These are phyloP conservation scores for Paratrypauchen microcephalus DNA, from an alignment of 2,797 vertebrate genomes.

Conservation along the genomic window DNA sequence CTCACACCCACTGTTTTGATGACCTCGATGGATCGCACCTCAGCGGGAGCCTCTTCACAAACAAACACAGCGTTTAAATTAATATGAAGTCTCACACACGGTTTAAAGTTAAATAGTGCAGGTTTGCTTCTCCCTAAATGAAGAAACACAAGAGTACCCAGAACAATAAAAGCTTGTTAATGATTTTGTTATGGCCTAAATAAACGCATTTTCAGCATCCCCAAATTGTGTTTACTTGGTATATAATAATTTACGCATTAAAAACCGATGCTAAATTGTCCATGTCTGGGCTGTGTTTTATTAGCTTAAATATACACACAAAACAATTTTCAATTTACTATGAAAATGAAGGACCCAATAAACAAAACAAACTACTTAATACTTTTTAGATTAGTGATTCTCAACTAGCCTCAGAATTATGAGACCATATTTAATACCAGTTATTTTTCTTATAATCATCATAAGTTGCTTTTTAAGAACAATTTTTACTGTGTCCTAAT, in stretches of 20 bases:
- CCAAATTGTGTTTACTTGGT: slow-evolving; percentile 1
- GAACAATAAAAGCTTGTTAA: slow-evolving; percentile 11
- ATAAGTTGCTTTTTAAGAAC: not conserved
- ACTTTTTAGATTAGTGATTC: slow-evolving; percentile 7
- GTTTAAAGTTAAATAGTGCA: not conserved
- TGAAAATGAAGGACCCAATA: slow-evolving; percentile 8
- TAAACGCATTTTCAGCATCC: slow-evolving; percentile 13
- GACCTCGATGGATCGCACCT: slow-evolving; percentile 67
- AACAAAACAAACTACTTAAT: slow-evolving; percentile 9
- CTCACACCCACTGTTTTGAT: slow-evolving; percentile 68
- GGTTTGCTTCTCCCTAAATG: not conserved
- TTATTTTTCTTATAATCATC: not conserved
- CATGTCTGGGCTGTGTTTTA: slow-evolving; percentile 18
- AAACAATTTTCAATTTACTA: slow-evolving; percentile 26
- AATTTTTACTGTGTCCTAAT: not conserved
- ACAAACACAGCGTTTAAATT: slow-evolving; percentile 19
- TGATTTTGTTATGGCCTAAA: slow-evolving; percentile 14
- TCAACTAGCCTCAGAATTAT: not conserved
- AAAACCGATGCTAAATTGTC: slow-evolving; percentile 12
- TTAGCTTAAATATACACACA: slow-evolving; percentile 20
- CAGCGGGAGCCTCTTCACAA: slow-evolving; percentile 60
- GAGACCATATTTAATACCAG: not conserved
- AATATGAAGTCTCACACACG: not conserved
- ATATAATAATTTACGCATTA: slow-evolving; percentile 18
- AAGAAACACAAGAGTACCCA: not conserved